Evolutionary conservation across 2,113 vertebrate species (phyloP).

Genomic region (Vulpes lagopus): DNA sequence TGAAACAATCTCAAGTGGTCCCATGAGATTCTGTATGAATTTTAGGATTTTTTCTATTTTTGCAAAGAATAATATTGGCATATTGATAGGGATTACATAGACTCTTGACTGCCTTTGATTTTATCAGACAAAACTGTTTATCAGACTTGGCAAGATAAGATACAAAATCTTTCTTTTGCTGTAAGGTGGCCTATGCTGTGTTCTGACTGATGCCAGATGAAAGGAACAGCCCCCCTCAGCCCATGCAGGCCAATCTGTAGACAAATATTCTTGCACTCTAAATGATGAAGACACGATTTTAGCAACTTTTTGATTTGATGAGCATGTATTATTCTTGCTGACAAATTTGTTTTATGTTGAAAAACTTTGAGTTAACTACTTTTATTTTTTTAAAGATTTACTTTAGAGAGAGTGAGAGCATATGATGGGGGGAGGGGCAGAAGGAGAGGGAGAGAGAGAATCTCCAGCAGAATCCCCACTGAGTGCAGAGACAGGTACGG

Average conservation of each 20-base stretch:
- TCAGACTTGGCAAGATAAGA: background rate
- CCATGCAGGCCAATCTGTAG: background rate
- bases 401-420: background rate
- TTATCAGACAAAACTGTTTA: background rate
- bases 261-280: background rate
- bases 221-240: background rate
- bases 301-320: background rate
- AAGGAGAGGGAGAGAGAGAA: background rate
- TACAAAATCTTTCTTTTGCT: background rate
- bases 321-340: background rate
- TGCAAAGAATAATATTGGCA: background rate
- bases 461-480: background rate
- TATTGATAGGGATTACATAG: background rate
- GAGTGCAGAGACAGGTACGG: background rate
- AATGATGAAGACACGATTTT: background rate
- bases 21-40: background rate
- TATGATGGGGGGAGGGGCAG: background rate
- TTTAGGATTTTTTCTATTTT: background rate
- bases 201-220: background rate
- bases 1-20: background rate
- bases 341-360: background rate
- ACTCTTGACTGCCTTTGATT: constrained; percentile 17
- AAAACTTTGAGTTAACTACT: background rate
- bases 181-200: background rate
- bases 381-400: background rate